Conservation (phyloP, 2,797 vertebrate species). For the Hippopotamyrus pictus region DNA sequence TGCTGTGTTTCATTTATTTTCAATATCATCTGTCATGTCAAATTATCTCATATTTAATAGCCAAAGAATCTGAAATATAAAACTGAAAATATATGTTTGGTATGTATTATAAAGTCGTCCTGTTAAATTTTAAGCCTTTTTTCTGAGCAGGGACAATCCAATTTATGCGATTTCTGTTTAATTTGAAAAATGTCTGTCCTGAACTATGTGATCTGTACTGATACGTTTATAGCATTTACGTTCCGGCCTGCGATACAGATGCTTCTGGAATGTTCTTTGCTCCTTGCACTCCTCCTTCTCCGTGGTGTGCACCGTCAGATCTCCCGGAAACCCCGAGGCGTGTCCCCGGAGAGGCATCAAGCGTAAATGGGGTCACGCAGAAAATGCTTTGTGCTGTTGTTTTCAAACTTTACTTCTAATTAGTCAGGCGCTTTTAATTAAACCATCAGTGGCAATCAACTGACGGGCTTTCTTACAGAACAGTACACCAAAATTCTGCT, state of each 20-base stretch:
- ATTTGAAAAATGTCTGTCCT: not conserved
- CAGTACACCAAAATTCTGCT: not conserved
- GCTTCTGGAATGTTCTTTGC: constrained; percentile 49
- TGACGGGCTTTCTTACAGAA: not conserved
- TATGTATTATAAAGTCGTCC: not conserved
- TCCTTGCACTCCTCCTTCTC: constrained; percentile 25
- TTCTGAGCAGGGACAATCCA: not conserved
- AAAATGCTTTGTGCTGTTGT: constrained; percentile 55
- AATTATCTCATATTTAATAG: not conserved
- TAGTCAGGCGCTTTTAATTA: constrained; percentile 47
- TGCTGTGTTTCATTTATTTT: not conserved
- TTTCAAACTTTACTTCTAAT: constrained; percentile 57
- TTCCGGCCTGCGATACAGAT: constrained; percentile 59
- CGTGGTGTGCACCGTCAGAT: constrained; percentile 58
- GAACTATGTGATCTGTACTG: not conserved
- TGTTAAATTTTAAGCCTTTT: not conserved
- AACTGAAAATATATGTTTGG: not conserved
- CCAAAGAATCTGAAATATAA: not conserved
- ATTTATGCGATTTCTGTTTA: not conserved
- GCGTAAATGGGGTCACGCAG: constrained; percentile 66
- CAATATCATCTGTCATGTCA: not conserved
- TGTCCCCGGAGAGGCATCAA: constrained; percentile 61
- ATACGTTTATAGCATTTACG: constrained; percentile 32
- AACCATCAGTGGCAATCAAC: constrained; percentile 12
- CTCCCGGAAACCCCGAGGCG: constrained; percentile 67